A percentile compares a stretch with the other conserved stretches of the same genome.
Conservation (phyloP, 2,113 vertebrate species). For the Mirounga angustirostris region DNA sequence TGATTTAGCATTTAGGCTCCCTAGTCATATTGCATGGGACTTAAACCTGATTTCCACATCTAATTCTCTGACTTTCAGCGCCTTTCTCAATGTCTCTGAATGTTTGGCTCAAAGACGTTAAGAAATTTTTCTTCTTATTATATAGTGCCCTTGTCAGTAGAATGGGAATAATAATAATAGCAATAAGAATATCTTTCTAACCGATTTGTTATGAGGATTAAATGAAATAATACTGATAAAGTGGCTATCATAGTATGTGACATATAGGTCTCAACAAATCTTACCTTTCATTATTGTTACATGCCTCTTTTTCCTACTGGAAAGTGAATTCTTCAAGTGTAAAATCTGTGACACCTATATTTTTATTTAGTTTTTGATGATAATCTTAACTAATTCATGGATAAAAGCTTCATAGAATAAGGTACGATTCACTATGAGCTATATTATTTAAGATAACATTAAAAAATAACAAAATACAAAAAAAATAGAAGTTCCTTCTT, state of each 20-base stretch:
- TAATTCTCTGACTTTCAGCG: neutral
- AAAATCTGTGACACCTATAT: neutral
- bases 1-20: neutral
- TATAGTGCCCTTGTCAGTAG: neutral
- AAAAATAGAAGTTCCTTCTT: neutral
- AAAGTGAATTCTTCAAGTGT: neutral
- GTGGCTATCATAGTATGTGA: neutral
- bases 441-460: neutral
- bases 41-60: neutral
- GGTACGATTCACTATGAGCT: neutral
- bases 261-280: neutral
- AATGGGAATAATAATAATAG: neutral
- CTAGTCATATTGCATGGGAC: neutral
- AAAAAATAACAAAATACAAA: neutral
- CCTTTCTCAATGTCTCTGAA: neutral
- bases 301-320: neutral
- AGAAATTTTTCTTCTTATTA: neutral
- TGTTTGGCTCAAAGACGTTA: neutral
- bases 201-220: neutral
- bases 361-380: neutral
- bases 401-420: constrained; percentile 4
- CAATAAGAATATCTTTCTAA: neutral
- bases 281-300: neutral
- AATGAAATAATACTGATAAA: neutral
- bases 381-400: neutral